Conservation (phyloP, 2,888 invertebrate genomes). For the Tetragnatha montana region DNA sequence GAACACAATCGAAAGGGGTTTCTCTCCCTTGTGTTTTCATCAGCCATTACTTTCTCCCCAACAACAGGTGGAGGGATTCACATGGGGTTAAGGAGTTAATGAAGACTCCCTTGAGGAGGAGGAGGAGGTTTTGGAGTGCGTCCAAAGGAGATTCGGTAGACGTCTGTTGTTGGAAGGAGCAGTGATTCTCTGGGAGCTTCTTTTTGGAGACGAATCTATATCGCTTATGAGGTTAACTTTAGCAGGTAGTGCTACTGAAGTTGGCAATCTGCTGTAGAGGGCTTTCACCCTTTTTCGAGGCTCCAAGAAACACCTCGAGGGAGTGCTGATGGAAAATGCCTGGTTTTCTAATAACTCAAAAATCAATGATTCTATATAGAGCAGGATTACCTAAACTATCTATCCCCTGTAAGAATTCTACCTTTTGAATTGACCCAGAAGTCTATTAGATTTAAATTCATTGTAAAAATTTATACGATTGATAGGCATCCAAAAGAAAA, state of each 20-base stretch:
- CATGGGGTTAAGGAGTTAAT: background rate
- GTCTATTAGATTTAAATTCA: too few species aligned
- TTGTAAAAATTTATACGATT: too few species aligned
- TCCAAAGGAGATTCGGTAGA: background rate
- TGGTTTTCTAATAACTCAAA: background rate
- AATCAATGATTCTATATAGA: too few species aligned
- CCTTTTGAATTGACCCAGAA: slow-evolving; percentile 5
- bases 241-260: background rate
- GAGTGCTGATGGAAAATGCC: background rate
- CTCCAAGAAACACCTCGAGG: background rate
- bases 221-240: slow-evolving; percentile 1
- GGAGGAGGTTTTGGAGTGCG: background rate
- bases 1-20: background rate
- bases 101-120: background rate
- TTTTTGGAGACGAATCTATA: background rate
- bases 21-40: background rate
- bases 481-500: too few species aligned
- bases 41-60: background rate
- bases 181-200: background rate
- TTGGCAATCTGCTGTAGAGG: background rate
- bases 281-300: background rate
- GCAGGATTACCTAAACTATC: too few species aligned
- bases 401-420: too few species aligned
- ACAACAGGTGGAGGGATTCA: slow-evolving; percentile 28
- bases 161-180: background rate